Evolutionary conservation across 2,113 vertebrate species (phyloP).

Genomic region (Heterotis niloticus): DNA sequence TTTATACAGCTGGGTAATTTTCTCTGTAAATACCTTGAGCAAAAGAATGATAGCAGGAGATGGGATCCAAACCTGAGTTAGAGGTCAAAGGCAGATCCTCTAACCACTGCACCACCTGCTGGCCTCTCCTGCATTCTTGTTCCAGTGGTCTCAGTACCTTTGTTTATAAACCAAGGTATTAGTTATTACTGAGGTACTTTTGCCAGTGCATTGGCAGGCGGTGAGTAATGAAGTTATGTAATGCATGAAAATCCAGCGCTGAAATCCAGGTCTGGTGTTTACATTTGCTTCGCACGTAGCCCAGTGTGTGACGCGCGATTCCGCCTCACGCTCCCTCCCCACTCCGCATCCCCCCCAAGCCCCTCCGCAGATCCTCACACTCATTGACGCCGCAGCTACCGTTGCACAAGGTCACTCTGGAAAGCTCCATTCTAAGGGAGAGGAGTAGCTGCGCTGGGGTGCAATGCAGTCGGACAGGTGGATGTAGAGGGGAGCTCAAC

Average conservation of each 20-base stretch:
- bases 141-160: too few species aligned
- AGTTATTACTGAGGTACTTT: neutral
- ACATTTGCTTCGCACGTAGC: slow-evolving; percentile 47
- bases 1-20: too few species aligned
- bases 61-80: too few species aligned
- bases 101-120: too few species aligned
- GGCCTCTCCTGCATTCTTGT: too few species aligned
- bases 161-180: neutral
- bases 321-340: slow-evolving; percentile 1
- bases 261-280: slow-evolving; percentile 33
- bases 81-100: too few species aligned
- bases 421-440: slow-evolving; percentile 13
- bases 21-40: too few species aligned
- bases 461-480: neutral
- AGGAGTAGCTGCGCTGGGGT: neutral
- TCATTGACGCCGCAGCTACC: slow-evolving; percentile 15
- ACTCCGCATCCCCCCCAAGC: neutral
- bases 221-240: slow-evolving; percentile 26
- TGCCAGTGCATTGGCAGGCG: neutral
- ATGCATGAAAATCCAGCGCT: slow-evolving; percentile 24
- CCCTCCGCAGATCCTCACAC: neutral
- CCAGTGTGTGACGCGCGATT: slow-evolving; percentile 36
- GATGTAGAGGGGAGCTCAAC: neutral
- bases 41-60: too few species aligned
- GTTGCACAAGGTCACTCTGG: slow-evolving; percentile 42